Percentiles rank a stretch among this genome's conserved stretches.
Evolutionary conservation across 2,888 invertebrate genomes (phyloP).

Genomic region (Drosophila flavopinicola): DNA sequence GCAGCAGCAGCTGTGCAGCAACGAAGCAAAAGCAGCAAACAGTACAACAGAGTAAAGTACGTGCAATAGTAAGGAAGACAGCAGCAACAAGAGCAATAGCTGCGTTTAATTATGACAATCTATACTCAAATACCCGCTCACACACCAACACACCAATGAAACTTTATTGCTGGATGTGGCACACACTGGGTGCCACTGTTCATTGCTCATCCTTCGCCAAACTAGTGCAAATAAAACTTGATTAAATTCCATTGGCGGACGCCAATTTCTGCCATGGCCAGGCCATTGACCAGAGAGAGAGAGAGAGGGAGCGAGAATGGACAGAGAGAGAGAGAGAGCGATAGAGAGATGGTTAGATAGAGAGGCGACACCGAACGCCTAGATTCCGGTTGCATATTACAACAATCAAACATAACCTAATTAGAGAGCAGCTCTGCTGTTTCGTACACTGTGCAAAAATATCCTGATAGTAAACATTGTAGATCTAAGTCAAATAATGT

Average conservation of each 20-base stretch:
- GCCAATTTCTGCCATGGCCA: conserved; percentile 60
- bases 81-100: conserved; percentile 28
- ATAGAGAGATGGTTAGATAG: not conserved
- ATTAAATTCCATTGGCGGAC: conserved; percentile 75
- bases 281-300: conserved; percentile 37
- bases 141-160: conserved; percentile 24
- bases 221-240: conserved; percentile 77
- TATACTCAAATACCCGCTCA: conserved; percentile 55
- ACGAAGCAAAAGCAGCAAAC: conserved; percentile 14
- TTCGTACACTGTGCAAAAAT: conserved; percentile 24
- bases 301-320: conserved; percentile 13
- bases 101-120: conserved; percentile 78
- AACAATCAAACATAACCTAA: conserved; percentile 80
- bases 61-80: conserved; percentile 46
- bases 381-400: conserved; percentile 62
- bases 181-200: conserved; percentile 31
- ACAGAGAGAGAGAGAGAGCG: not conserved
- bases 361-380: conserved; percentile 28
- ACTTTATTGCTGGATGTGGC: conserved; percentile 41
- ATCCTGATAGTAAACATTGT: not conserved
- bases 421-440: conserved; percentile 47
- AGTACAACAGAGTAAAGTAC: too few relatives aligned
- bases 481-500: too few relatives aligned
- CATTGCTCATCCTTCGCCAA: conserved; percentile 59
- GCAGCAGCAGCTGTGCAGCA: conserved; percentile 12